A percentile compares a stretch with the other conserved stretches of the same genome.
These are phyloP conservation scores for Listronotus oregonensis DNA, from an alignment of 1,140 invertebrate genomes.

Conservation along the genomic window DNA sequence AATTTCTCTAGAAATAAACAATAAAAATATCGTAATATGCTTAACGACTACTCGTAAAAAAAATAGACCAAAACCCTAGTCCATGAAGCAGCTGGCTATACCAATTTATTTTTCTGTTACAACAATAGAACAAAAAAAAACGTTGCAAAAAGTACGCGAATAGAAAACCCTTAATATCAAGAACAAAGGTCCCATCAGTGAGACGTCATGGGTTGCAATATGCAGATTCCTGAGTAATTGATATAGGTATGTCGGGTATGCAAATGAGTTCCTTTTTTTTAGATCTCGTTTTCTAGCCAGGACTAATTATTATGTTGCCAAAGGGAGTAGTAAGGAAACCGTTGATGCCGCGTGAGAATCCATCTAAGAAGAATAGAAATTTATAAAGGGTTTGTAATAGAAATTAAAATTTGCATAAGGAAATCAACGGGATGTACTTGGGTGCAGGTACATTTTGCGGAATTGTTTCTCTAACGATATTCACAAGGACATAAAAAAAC, in stretches of 20 bases:
- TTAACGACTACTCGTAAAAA: background rate
- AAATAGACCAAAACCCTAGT: background rate
- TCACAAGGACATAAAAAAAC: too few relatives aligned
- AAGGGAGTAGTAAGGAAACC: constrained; percentile 7
- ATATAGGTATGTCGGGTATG: constrained; percentile 23
- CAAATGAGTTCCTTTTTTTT: constrained; percentile 18
- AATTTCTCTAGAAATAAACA: too few relatives aligned
- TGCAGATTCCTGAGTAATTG: constrained; percentile 27
- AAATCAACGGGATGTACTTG: constrained; percentile 14
- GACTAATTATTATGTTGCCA: constrained; percentile 27
- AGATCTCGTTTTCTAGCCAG: constrained; percentile 12
- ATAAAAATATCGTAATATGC: background rate
- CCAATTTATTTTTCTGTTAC: constrained; percentile 26
- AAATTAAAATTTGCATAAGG: constrained; percentile 19
- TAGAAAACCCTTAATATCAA: constrained; percentile 12
- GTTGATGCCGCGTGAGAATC: constrained; percentile 16
- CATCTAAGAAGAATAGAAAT: constrained; percentile 6
- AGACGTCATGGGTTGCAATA: constrained; percentile 18
- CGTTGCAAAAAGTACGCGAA: constrained; percentile 11
- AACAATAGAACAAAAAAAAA: constrained; percentile 27
- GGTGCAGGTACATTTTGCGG: constrained; percentile 4
- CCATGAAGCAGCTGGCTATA: constrained; percentile 4
- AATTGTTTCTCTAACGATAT: constrained; percentile 5
- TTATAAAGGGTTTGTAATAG: background rate
- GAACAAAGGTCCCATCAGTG: constrained; percentile 27